These are phyloP conservation scores for Ennomos quercinarius DNA, from an alignment of 2,888 invertebrate genomes.

Conservation along the genomic window DNA sequence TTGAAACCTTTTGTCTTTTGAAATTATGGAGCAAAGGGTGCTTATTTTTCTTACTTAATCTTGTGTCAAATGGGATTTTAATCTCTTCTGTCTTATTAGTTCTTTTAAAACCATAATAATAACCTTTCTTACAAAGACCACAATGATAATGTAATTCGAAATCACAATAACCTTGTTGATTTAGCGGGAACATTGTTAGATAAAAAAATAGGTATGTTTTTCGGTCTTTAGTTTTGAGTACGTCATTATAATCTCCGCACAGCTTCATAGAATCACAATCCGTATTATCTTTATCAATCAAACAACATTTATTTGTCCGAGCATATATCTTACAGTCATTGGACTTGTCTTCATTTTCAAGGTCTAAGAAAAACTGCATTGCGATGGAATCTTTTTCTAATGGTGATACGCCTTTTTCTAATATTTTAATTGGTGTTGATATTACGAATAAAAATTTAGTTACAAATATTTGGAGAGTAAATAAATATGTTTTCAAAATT, in stretches of 20 bases:
- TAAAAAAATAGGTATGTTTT: conserved; percentile 59
- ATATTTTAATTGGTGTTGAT: conserved; percentile 47
- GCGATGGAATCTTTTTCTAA: conserved; percentile 61
- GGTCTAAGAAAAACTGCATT: conserved; percentile 65
- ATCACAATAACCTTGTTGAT: conserved; percentile 64
- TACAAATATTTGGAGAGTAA: conserved; percentile 16
- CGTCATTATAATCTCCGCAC: conserved; percentile 44
- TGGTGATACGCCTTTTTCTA: conserved; percentile 67
- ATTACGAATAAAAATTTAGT: conserved; percentile 11
- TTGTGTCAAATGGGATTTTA: conserved; percentile 63
- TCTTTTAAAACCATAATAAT: conserved; percentile 16
- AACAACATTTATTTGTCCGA: conserved; percentile 58
- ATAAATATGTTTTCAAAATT: conserved; percentile 17
- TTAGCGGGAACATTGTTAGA: conserved; percentile 61
- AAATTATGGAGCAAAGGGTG: conserved; percentile 36
- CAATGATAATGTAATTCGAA: conserved; percentile 56
- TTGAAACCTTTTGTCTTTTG: conserved; percentile 36
- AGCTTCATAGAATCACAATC: conserved; percentile 55
- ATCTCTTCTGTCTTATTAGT: conserved; percentile 43
- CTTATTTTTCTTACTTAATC: conserved; percentile 39
- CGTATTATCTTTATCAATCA: conserved; percentile 49
- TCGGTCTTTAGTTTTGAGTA: conserved; percentile 54
- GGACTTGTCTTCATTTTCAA: conserved; percentile 57
- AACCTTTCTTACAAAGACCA: conserved; percentile 30
- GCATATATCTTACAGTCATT: conserved; percentile 52